Conservation (phyloP, 2,888 invertebrate species). For the Auanema sp. region DNA sequence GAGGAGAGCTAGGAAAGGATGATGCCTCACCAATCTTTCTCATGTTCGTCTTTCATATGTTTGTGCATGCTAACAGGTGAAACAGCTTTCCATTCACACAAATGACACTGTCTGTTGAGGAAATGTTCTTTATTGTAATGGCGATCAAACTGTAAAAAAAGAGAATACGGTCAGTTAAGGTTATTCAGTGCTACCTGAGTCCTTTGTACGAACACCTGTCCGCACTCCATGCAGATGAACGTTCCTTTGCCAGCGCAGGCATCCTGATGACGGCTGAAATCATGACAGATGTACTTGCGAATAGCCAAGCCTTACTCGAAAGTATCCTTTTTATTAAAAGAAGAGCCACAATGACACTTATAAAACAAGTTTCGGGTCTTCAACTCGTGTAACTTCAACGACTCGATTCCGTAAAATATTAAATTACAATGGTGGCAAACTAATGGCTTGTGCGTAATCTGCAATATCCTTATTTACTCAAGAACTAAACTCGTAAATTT, state of each 20-base stretch:
- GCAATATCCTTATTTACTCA: constrained; percentile 13
- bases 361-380: constrained; percentile 22
- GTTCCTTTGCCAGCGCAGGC: constrained; percentile 25
- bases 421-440: constrained; percentile 23
- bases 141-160: not conserved
- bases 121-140: constrained; percentile 30
- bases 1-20: not conserved
- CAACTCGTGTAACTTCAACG: constrained; percentile 26
- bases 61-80: constrained; percentile 7
- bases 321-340: constrained; percentile 16
- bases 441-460: constrained; percentile 23
- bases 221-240: constrained; percentile 31
- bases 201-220: constrained; percentile 28
- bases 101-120: constrained; percentile 9
- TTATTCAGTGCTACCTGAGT: constrained; percentile 23
- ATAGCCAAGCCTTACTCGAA: not conserved
- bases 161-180: too few relatives aligned
- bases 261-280: constrained; percentile 25
- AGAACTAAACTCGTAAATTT: not conserved
- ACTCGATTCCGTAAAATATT: constrained; percentile 19
- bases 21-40: constrained; percentile 8
- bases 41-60: constrained; percentile 13
- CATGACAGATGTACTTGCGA: not conserved
- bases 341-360: constrained; percentile 22
- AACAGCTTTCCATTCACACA: constrained; percentile 13